Conservation (phyloP, 2,797 vertebrate species). For the Enteromius viviparus region DNA sequence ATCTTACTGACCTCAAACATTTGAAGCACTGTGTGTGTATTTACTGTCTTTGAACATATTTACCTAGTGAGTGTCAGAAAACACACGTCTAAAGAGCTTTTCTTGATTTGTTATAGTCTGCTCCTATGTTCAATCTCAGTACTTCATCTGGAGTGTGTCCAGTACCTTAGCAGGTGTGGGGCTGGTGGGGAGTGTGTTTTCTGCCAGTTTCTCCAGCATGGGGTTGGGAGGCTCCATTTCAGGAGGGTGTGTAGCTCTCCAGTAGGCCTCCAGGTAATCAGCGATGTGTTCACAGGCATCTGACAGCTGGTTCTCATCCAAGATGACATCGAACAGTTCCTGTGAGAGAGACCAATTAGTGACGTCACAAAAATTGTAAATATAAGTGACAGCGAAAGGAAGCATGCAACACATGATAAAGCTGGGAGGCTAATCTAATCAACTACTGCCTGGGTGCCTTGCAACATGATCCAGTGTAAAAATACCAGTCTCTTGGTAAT, state of each 20-base stretch:
- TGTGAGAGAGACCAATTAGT: conserved; percentile 63
- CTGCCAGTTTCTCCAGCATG: conserved; percentile 87
- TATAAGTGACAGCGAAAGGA: neutral
- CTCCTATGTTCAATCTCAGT: neutral
- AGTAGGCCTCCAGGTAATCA: conserved; percentile 97
- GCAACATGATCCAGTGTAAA: conserved; percentile 38
- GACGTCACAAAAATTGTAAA: neutral
- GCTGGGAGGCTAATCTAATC: conserved; percentile 37
- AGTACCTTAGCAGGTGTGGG: conserved; percentile 78
- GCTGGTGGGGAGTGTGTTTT: conserved; percentile 86
- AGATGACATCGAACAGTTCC: conserved; percentile 97
- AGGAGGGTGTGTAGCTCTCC: conserved; percentile 94
- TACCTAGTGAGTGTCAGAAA: conserved; percentile 2
- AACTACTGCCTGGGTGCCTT: conserved; percentile 12
- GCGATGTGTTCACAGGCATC: conserved; percentile 98
- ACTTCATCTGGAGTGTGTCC: neutral
- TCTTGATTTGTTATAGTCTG: neutral
- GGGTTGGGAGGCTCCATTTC: conserved; percentile 87
- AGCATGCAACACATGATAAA: neutral
- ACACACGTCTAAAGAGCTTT: neutral
- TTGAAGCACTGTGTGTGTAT: neutral
- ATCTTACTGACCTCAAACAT: neutral
- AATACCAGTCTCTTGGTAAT: conserved; percentile 42
- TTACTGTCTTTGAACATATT: neutral
- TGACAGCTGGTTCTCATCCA: conserved; percentile 97